phyloP scores from a whole-genome alignment of 1,140 invertebrate genomes.

The Doryteuthis pealeii region DNA sequence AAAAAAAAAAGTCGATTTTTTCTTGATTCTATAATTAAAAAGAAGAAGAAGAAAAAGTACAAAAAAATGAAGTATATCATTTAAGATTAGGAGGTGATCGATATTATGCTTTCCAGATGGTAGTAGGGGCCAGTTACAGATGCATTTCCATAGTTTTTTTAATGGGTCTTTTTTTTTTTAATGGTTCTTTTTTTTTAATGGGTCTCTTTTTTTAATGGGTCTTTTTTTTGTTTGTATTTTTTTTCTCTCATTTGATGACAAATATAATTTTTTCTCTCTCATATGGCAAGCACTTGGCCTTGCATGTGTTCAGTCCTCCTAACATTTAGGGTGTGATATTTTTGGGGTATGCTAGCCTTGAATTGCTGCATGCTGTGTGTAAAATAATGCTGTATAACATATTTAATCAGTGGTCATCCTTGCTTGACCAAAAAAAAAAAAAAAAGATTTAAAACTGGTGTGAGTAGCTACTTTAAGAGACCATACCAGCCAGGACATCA shows the following conservation, averaged over 20 bases:
- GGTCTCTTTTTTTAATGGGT: too few species aligned
- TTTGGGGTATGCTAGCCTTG: slow-evolving; percentile 1
- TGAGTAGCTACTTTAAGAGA: too few species aligned
- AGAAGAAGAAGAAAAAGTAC: too few species aligned
- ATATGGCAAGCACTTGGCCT: not conserved
- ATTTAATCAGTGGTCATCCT: too few species aligned
- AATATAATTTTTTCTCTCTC: not conserved
- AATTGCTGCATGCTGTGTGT: not conserved
- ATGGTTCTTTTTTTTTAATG: not conserved
- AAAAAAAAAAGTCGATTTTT: not conserved
- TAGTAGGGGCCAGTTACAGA: slow-evolving; percentile 15
- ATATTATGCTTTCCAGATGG: slow-evolving; percentile 6
- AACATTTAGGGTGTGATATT: slow-evolving; percentile 10
- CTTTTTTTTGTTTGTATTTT: too few species aligned
- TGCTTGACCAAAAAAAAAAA: too few species aligned
- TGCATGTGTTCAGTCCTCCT: slow-evolving; percentile 9
- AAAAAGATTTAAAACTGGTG: too few species aligned
- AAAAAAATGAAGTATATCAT: not conserved
- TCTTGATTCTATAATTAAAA: not conserved
- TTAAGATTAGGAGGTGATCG: not conserved
- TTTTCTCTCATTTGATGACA: slow-evolving; percentile 13
- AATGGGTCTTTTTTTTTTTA: not conserved
- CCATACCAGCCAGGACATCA: too few species aligned
- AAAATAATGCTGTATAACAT: not conserved
- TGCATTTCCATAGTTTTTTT: slow-evolving; percentile 16